These are phyloP conservation scores for Synanceia verrucosa DNA, from an alignment of 2,797 vertebrate species.

Conservation along the genomic window DNA sequence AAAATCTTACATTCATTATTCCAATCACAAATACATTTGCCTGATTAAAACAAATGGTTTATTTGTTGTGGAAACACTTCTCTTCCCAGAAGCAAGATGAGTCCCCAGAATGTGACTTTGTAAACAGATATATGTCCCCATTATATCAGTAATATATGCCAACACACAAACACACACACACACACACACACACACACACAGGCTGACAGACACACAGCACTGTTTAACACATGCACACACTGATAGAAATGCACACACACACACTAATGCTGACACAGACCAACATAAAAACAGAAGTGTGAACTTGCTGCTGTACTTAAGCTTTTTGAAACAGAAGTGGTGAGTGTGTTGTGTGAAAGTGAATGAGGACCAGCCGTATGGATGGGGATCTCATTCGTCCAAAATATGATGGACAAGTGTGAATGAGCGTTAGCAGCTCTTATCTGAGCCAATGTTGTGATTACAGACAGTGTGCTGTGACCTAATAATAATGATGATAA, in stretches of 20 bases:
- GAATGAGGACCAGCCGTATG: not conserved
- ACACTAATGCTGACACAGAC: constrained; percentile 27
- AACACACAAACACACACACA: not conserved
- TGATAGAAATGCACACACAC: constrained; percentile 11
- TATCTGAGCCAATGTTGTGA: not conserved
- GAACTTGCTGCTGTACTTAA: not conserved
- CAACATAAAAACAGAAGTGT: not conserved
- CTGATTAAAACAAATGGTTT: too few species aligned
- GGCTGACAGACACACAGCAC: not conserved
- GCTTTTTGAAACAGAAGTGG: constrained; percentile 13
- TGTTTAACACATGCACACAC: constrained; percentile 10
- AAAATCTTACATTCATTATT: too few species aligned
- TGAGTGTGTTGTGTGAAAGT: constrained; percentile 5
- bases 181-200: not conserved
- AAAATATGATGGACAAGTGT: constrained; percentile 11
- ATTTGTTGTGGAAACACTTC: too few species aligned
- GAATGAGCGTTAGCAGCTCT: not conserved
- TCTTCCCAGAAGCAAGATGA: too few species aligned
- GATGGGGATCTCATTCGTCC: not conserved
- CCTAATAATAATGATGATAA: too few species aligned
- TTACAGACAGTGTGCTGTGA: not conserved
- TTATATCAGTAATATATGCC: too few species aligned
- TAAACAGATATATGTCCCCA: too few species aligned
- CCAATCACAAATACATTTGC: too few species aligned
- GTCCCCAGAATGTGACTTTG: too few species aligned